Percentiles rank a stretch among this genome's conserved stretches.
These are phyloP conservation scores for Forbesichthys agassizii DNA, from an alignment of 2,113 vertebrate species.

Conservation along the genomic window DNA sequence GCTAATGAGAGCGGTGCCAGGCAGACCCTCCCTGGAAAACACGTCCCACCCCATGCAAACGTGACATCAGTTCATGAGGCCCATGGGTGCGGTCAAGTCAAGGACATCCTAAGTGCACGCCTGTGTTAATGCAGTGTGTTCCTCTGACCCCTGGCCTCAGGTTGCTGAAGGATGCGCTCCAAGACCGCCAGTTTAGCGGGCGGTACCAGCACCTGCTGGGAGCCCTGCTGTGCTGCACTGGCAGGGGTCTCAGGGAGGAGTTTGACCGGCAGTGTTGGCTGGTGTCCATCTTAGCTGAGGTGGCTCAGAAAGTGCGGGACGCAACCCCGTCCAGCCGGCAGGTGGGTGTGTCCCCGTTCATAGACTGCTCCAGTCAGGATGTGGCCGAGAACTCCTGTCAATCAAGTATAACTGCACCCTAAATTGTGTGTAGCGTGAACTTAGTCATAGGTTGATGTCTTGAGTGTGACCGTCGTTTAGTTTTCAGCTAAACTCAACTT, in stretches of 20 bases:
- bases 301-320: slow-evolving; percentile 89
- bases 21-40: no score
- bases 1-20: no score
- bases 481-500: no score
- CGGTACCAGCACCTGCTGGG: slow-evolving; percentile 95
- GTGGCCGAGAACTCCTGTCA: no score
- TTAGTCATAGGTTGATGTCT: background rate
- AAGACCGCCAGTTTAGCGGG: slow-evolving; percentile 96
- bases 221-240: slow-evolving; percentile 90
- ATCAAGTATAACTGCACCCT: no score
- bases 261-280: slow-evolving; percentile 93
- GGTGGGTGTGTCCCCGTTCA: slow-evolving; percentile 65
- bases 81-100: no score
- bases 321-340: slow-evolving; percentile 82
- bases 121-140: background rate
- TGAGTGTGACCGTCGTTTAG: no score
- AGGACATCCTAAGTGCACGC: no score
- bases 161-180: slow-evolving; percentile 92
- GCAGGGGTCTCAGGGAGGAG: slow-evolving; percentile 88
- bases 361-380: background rate
- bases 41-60: no score
- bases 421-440: no score
- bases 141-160: slow-evolving; percentile 60
- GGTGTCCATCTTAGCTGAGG: slow-evolving; percentile 83
- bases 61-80: no score